Base-by-base conservation (phyloP, 2,888 invertebrate species). In the Elegia similella region DNA sequence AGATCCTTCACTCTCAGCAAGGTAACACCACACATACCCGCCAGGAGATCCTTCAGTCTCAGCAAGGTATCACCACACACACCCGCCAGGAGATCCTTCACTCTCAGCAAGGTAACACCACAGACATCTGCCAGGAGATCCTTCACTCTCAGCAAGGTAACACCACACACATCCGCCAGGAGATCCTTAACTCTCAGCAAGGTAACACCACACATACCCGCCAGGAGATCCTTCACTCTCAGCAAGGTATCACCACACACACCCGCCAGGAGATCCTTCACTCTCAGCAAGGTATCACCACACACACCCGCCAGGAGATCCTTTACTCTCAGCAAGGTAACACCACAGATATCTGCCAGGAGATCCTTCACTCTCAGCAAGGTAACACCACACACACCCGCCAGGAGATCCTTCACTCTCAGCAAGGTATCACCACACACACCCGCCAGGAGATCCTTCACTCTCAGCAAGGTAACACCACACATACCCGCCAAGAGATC, bases 1-100 rank as follows among this genome's bases (percentile, higher is more conserved):
- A 96, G 94, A 63, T 94, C 94, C 62, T 98, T 97, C 93, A 95
- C 95, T 0, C 87, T 97, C 17, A 97, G 96, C 69, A 96, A 96
- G 92, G 96, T 95, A 78, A 42, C n/a, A n/a, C n/a, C n/a, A n/a
- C n/a, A n/a, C n/a, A n/a, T n/a, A n/a, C n/a, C 97, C 38, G 95
- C 94, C 61, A 94, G 96, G 64, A 96, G 94, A 63, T 94, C 94
- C 62, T 98, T 97, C 93, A 95, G 95, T 0, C 87, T 97, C 17
- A 97, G 96, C 69, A 96, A 96, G 92, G 96, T 95, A 78, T n/a
- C n/a, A n/a, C n/a, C n/a, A n/a, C n/a, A n/a, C n/a, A n/a, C n/a
- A n/a, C n/a, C 97, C 38, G 95, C 94, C 61, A 94, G 96, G 64
- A 96, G 94, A 63, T 94, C 94, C 62, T 98, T 97, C 93, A 95